Conservation (phyloP, 2,888 invertebrate species). For the Agrochola lota region DNA sequence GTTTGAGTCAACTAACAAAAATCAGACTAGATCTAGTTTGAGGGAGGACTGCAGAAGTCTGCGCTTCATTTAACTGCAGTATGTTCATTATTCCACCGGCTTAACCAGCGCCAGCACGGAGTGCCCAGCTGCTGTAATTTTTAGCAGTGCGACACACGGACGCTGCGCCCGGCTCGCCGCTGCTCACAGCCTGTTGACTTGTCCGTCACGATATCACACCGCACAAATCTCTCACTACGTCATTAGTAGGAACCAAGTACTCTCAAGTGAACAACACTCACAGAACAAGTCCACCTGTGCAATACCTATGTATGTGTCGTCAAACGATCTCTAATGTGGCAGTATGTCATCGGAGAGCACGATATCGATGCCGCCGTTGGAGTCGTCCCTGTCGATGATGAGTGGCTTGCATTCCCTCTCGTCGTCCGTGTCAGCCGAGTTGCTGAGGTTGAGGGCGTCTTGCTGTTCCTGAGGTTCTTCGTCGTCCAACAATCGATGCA, state of each 20-base stretch:
- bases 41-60: neutral
- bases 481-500: constrained; percentile 83
- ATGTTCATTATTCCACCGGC: neutral
- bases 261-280: constrained; percentile 3
- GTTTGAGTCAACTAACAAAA: neutral
- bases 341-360: constrained; percentile 12
- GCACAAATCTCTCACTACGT: constrained; percentile 4
- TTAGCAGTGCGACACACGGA: neutral
- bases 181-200: neutral
- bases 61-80: neutral
- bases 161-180: too few relatives aligned
- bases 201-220: neutral
- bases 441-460: constrained; percentile 69
- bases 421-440: constrained; percentile 49
- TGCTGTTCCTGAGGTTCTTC: constrained; percentile 71
- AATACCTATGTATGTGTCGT: neutral
- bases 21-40: neutral
- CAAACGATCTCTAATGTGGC: constrained; percentile 19
- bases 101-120: too few relatives aligned
- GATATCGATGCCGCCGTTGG: neutral
- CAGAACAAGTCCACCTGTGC: neutral
- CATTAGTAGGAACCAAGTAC: neutral
- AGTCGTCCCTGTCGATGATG: constrained; percentile 21
- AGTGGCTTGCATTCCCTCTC: constrained; percentile 32
- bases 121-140: neutral